These are phyloP conservation scores for Theretra japonica DNA, from an alignment of 2,888 invertebrate genomes.

Conservation along the genomic window DNA sequence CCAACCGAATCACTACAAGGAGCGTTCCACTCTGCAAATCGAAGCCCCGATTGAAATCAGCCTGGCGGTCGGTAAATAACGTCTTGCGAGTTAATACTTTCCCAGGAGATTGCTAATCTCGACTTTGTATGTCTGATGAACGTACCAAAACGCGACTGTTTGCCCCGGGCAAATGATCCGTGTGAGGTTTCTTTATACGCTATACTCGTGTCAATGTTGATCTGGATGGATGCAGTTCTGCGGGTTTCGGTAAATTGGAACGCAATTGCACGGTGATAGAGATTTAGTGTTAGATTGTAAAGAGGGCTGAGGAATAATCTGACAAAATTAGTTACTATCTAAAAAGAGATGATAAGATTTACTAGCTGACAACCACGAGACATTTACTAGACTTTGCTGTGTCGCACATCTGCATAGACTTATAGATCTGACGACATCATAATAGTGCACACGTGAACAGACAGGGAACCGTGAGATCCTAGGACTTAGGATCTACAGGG, in stretches of 20 bases:
- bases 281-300: no score
- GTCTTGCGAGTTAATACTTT: conserved; percentile 79
- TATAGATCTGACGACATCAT: no score
- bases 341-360: no score
- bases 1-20: conserved; percentile 50
- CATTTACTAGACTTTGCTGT: no score
- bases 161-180: conserved; percentile 46
- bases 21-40: conserved; percentile 66
- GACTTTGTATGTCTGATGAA: conserved; percentile 56
- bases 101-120: conserved; percentile 76
- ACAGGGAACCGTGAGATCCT: no score
- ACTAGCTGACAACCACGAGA: no score
- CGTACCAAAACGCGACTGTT: conserved; percentile 44
- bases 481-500: no score
- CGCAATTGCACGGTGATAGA: no score
- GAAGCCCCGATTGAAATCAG: conserved; percentile 78
- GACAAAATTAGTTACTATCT: no score
- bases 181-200: conserved; percentile 6
- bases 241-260: neutral
- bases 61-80: conserved; percentile 74
- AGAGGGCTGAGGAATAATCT: no score
- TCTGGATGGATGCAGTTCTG: neutral
- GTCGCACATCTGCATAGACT: no score
- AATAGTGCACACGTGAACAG: no score
- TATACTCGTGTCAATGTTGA: conserved; percentile 4